Base-by-base conservation (phyloP, 2,888 invertebrate genomes). In the Mystacides longicornis region DNA sequence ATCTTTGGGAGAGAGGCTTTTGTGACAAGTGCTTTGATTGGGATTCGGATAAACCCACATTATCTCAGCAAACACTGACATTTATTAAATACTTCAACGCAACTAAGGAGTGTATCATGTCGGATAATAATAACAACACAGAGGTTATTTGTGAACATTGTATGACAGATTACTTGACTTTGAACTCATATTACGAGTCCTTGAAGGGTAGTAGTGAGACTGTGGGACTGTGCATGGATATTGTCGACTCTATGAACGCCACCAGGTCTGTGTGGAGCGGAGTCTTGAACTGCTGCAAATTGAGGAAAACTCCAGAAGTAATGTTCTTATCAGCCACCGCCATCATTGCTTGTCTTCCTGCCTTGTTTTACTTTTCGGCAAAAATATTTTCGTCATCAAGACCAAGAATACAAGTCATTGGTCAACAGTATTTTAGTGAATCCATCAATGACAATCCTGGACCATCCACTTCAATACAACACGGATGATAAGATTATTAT, bases 201-300 rank as follows among this genome's bases (percentile, higher is more conserved):
- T 69, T 84, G 54, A 82, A 71, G 62, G 78, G 79, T 65, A 77
- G 80, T 65, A 82, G 80, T 56, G 75, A 79, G 53, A 79, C 80
- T 59, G 11, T 27, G 11, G 77, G 74, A 58, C 72, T 83, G 56
- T 85, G 85, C 64, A 82, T 85, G 80, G 85, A 85, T 67, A 75
- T 84, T 62, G 81, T 84, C 1, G 85, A 85, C 69, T 71, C 80
- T 83, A 83, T 85, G 81, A 85, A 85, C 68, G 71, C 74, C 2
- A 84, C 84, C 47, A 75, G 84, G 65, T 74, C 70, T 55, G 71
- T 74, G 56, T 85, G 85, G 85, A 84, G 83, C 64, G 73, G 75
- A 64, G 67, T 64, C 46, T 68, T 77, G 7, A 75, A 78, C 49
- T 85, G 85, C 65, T 80, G 81, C 62, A 73, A 75, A 63, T 70